Evolutionary conservation across 2,888 invertebrate genomes (phyloP), one percentile per base, ranked within the genome.

Genomic region (Physocephala rufipes): DNA sequence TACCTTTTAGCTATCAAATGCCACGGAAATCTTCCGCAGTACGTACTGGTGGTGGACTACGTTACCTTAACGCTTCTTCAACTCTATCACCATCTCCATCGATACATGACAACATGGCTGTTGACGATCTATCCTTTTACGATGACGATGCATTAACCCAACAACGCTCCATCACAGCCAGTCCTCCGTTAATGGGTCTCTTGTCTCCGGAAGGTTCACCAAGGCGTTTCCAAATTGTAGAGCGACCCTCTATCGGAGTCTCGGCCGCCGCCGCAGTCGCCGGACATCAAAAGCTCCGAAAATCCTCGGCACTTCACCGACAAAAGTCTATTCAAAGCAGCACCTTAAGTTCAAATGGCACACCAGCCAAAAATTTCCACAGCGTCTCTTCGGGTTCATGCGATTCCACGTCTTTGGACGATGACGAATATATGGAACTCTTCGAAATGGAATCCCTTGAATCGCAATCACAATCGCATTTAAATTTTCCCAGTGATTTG

Each of bases 381-480:
- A 88, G 87, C 73, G 84, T 89, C 24, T 89, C 88, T 4, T 84
- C 85, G 4, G 73, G 88, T 45, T 90, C 90, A 43, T 86, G 87
- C 82, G 89, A 89, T 72, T 90, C 90, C 24, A 74, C 77, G 1
- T 88, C 88, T 80, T 90, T 91, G 81, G 91, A 91, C 76, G 91
- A 90, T 63, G 91, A 90, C 63, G 91, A 90, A 79, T 84, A 84
- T 62, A 86, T 90, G 80, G 91, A 91, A 64, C 86, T 91, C 71
- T 88, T 89, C 67, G 90, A 90, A 78, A 86, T 90, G 79, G 91
- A 90, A 67, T 85, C 87, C 45, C 80, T 89, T 51, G 81, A 80
- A 63, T 75, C 78, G 43, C 87, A 87, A 53, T 51, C 70, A 7
- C 87, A 88, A 28, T 36, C 72, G 36, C 73, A 68, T 55, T 74